A percentile compares a stretch with the other conserved stretches of the same genome.
Conservation (phyloP, 2,113 vertebrate species). For the Cyphomyrus discorhynchus region DNA sequence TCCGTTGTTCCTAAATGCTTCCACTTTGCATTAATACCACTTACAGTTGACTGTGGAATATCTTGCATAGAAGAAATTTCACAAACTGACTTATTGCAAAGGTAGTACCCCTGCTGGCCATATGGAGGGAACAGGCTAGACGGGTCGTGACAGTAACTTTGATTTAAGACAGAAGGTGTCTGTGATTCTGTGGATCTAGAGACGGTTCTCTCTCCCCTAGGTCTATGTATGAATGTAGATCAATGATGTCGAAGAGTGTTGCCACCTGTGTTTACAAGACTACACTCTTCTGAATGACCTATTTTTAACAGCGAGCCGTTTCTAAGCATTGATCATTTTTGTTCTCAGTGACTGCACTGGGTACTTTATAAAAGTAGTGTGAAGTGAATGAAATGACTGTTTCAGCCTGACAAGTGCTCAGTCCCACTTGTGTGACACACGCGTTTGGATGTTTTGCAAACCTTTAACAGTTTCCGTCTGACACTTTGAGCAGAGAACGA, state of each 20-base stretch:
- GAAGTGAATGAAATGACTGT: background rate
- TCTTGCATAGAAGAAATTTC: no score
- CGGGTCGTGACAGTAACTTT: background rate
- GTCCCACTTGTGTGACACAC: background rate
- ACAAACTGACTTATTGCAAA: no score
- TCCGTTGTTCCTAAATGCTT: no score
- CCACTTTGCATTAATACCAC: no score
- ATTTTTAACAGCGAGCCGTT: background rate
- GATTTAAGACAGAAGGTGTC: background rate
- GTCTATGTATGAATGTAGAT: background rate
- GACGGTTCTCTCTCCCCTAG: background rate
- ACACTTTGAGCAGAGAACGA: background rate
- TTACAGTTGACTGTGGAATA: no score
- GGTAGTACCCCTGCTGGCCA: background rate
- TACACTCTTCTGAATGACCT: background rate
- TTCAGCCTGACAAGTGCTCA: background rate
- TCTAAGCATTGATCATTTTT: background rate
- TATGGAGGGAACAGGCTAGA: background rate
- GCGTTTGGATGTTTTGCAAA: background rate
- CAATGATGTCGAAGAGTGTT: background rate
- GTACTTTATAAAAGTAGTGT: background rate
- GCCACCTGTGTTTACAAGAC: background rate
- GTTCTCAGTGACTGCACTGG: background rate
- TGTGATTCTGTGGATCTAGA: background rate
- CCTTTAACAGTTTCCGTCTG: background rate